phyloP scores from a whole-genome alignment of 2,113 vertebrate species.

The Gallinago paraguaiae region DNA sequence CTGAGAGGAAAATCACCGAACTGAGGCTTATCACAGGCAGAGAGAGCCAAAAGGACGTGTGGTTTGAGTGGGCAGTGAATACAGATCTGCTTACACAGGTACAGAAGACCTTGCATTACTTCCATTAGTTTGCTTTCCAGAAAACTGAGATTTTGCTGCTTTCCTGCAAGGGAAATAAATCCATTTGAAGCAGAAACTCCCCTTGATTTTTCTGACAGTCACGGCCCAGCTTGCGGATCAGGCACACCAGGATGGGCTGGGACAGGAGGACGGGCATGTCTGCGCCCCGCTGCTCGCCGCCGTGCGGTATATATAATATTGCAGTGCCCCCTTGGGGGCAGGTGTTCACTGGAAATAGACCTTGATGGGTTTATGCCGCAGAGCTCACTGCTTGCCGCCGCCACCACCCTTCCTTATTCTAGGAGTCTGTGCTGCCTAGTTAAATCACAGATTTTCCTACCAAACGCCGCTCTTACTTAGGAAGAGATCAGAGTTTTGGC shows the following conservation, averaged over 20 bases:
- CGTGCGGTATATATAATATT: background rate
- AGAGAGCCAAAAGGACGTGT: fast-evolving
- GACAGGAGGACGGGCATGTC: background rate
- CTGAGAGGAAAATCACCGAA: background rate
- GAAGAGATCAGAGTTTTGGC: background rate
- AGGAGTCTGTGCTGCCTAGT: background rate
- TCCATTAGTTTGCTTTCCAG: background rate
- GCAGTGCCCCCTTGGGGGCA: slow-evolving; percentile 49
- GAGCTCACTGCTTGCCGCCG: background rate
- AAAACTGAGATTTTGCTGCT: background rate
- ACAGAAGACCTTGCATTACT: background rate
- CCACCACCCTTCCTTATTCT: fast-evolving
- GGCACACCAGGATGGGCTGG: background rate
- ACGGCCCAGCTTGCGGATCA: background rate
- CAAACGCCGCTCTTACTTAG: background rate
- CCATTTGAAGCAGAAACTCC: background rate
- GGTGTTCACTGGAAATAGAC: slow-evolving; percentile 20
- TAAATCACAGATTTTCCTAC: background rate
- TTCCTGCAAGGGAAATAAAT: background rate
- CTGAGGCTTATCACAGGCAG: background rate
- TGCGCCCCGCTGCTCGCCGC: fast-evolving
- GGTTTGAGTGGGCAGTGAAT: background rate
- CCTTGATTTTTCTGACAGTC: background rate
- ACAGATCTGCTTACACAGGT: background rate
- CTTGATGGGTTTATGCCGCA: background rate